Base-by-base conservation (phyloP, 2,113 vertebrate species). In the Nothoprocta perdicaria region DNA sequence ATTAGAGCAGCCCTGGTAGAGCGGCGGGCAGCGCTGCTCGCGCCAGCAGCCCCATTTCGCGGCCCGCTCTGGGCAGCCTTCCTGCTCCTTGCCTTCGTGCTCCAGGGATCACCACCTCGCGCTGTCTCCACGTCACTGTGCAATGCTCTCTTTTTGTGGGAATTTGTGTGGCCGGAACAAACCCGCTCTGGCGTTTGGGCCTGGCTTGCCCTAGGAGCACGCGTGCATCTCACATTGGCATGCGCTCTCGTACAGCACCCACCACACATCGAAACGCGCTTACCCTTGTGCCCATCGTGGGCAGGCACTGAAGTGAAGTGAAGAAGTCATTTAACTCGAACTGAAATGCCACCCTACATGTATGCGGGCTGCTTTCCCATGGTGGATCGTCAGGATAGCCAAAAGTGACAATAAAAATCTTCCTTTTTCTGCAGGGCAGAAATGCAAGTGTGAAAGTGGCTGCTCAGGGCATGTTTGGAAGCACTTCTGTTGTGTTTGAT, bases 21-120 rank as follows among this genome's bases (percentile, higher is more conserved):
- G 62, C 33, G 40, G 33, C 41, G n/a, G 15, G 52, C 35, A 55
- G 0, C 22, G 4, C 3, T 2, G 27, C 18, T 60, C 65, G 60
- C 87, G 92, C 96, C 91, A 91, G 69, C 76, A 73, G 38, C 80
- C 87, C 82, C 87, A 75, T 96, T 90, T 87, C 63, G 48, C 21
- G 68, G 91, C 46, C 9, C 80, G 92, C 60, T 35, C 38, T 38
- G 41, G 13, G 35, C 85, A 8, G 75, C 35, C 60, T 86, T 74
- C 87, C 63, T 4, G 14, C 33, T 78, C 26, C 24, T 12, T n/a
- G 7, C 50, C 80, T 74, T 38, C 0, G 1, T 29, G 53, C 83
- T 93, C 88, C 93, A 23, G 55, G 46, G 88, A 78, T 58, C 85
- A 65, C 92, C 92, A 78, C 93, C 89, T 78, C 53, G 77, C 80